A percentile compares a stretch with the other conserved stretches of the same genome.
Conservation (phyloP, 1,140 invertebrate species). For the Orchesella cincta region DNA sequence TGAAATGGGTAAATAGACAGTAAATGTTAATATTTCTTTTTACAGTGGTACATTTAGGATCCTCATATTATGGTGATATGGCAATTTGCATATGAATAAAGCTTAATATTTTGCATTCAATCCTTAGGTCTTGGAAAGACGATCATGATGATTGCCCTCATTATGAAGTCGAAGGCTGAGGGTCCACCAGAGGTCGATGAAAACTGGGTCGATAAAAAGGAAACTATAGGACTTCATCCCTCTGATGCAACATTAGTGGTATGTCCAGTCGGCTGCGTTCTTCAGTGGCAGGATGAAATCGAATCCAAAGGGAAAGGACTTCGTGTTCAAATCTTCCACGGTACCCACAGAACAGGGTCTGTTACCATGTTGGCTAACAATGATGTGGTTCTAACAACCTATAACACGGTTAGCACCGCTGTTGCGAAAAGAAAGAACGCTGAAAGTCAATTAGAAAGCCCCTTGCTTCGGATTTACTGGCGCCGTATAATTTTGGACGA, state of each 20-base stretch:
- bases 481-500: conserved; percentile 88
- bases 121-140: conserved; percentile 95
- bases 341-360: conserved; percentile 69
- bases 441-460: conserved; percentile 23
- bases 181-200: conserved; percentile 52
- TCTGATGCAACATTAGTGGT: conserved; percentile 78
- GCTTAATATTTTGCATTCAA: no score
- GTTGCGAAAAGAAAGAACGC: conserved; percentile 51
- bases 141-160: conserved; percentile 83
- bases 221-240: conserved; percentile 41
- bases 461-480: conserved; percentile 72
- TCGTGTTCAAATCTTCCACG: conserved; percentile 76
- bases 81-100: no score
- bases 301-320: conserved; percentile 66
- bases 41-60: no score
- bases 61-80: no score
- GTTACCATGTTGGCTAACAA: conserved; percentile 61
- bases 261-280: conserved; percentile 79
- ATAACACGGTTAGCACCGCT: conserved; percentile 58
- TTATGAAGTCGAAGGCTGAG: conserved; percentile 58
- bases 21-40: no score
- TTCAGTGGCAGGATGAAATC: conserved; percentile 87
- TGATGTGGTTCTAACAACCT: conserved; percentile 63
- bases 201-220: conserved; percentile 49
- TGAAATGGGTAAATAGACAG: conserved; percentile 16